A percentile compares a stretch with the other conserved stretches of the same genome.
phyloP scores from a whole-genome alignment of 1,140 invertebrate species.

The Drosophila athabasca region DNA sequence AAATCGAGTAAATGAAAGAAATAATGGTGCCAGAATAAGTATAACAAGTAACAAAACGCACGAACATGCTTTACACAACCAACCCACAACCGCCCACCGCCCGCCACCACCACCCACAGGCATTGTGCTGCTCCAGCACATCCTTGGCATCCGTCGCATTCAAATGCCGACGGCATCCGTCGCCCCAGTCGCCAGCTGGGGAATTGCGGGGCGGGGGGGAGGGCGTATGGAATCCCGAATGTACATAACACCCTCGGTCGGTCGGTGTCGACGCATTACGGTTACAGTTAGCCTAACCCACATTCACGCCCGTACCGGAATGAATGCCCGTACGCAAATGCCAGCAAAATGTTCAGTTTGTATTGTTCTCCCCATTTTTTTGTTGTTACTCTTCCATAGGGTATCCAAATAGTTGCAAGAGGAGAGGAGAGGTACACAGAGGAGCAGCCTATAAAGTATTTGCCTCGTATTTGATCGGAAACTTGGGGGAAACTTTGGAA shows the following conservation, averaged over 20 bases:
- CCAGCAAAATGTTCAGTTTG: conserved; percentile 43
- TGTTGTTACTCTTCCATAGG: too few relatives aligned
- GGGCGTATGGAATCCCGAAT: conserved; percentile 18
- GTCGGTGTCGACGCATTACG: conserved; percentile 38
- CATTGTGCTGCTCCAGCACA: neutral
- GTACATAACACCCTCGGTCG: conserved; percentile 23
- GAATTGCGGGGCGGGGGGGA: neutral
- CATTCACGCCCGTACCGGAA: neutral
- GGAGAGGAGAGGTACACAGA: too few relatives aligned
- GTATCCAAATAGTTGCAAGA: too few relatives aligned
- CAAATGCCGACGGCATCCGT: conserved; percentile 41
- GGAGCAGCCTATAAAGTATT: too few relatives aligned
- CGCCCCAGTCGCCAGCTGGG: conserved; percentile 11
- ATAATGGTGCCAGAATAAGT: conserved; percentile 72
- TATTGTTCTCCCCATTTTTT: conserved; percentile 11
- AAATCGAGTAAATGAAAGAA: conserved; percentile 79
- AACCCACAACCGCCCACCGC: neutral
- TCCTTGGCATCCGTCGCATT: conserved; percentile 19
- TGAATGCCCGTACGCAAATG: conserved; percentile 31
- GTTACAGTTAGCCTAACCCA: conserved; percentile 32
- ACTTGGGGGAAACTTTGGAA: too few relatives aligned
- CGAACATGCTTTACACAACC: conserved; percentile 11
- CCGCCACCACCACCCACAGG: too few relatives aligned
- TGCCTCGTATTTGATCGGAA: too few relatives aligned
- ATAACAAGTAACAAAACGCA: conserved; percentile 71